Evolutionary conservation across 2,888 invertebrate genomes (phyloP).

Genomic region (Xanthia togata): DNA sequence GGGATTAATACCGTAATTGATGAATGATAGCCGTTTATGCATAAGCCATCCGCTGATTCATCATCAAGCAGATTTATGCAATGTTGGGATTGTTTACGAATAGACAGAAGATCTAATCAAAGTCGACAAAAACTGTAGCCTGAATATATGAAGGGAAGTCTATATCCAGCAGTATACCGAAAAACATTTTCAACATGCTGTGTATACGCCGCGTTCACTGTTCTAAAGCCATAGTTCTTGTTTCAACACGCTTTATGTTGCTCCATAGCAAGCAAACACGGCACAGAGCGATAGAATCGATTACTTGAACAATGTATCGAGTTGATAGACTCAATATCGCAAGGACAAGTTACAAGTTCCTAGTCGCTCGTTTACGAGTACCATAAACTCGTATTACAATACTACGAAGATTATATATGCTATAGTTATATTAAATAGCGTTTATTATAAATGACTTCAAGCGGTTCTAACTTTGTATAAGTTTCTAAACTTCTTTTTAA

Average conservation of each 20-base stretch:
- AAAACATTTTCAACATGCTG: background rate
- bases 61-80: background rate
- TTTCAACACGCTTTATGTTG: conserved; percentile 35
- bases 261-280: conserved; percentile 42
- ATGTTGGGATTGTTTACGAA: background rate
- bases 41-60: conserved; percentile 18
- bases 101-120: background rate
- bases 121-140: background rate
- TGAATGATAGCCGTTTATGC: conserved; percentile 13
- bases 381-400: conserved; percentile 37
- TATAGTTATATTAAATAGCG: conserved; percentile 30
- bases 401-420: conserved; percentile 1
- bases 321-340: conserved; percentile 55
- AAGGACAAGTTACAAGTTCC: conserved; percentile 53
- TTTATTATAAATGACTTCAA: conserved; percentile 40
- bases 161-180: background rate
- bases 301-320: conserved; percentile 55
- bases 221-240: conserved; percentile 39
- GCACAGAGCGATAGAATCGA: conserved; percentile 53
- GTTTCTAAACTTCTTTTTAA: conserved; percentile 41
- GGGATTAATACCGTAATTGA: conserved; percentile 22
- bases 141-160: background rate
- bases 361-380: conserved; percentile 27
- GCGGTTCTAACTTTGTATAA: conserved; percentile 46
- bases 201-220: conserved; percentile 2